phyloP scores from a whole-genome alignment of 1,140 invertebrate genomes.

The Carposina sasakii region DNA sequence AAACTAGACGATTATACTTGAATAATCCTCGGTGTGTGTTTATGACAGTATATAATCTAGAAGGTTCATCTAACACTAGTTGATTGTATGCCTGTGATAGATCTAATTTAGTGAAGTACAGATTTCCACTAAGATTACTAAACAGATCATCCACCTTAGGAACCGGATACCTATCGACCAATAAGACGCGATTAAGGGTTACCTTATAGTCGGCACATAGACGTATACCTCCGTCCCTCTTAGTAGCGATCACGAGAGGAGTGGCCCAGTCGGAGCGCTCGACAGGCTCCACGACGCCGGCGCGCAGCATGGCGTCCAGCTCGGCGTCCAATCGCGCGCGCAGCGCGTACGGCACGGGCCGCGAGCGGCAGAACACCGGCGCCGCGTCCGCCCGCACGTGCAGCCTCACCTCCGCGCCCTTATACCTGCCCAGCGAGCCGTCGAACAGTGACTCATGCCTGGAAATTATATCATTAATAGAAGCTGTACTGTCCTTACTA shows the following conservation, averaged over 20 bases:
- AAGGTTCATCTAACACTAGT: slow-evolving; percentile 2
- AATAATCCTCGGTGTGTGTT: slow-evolving; percentile 2
- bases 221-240: slow-evolving; percentile 2
- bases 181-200: slow-evolving; percentile 8
- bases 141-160: slow-evolving; percentile 8
- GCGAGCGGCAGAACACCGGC: slow-evolving; percentile 1
- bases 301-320: slow-evolving; percentile 1
- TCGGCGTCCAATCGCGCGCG: slow-evolving; percentile 1
- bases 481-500: not conserved
- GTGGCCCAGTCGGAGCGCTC: slow-evolving; percentile 5
- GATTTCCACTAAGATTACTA: not conserved
- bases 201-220: slow-evolving; percentile 10
- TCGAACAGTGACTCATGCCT: slow-evolving; percentile 3
- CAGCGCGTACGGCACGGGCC: slow-evolving; percentile 5
- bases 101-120: slow-evolving; percentile 8
- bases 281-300: slow-evolving; percentile 4
- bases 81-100: slow-evolving; percentile 6
- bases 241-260: slow-evolving; percentile 2
- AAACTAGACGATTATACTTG: slow-evolving; percentile 1
- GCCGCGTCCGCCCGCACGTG: not conserved
- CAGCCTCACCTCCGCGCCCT: not conserved
- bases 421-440: not conserved
- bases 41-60: slow-evolving; percentile 1
- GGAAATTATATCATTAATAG: not conserved
- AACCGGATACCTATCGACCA: slow-evolving; percentile 6